Percentiles rank a stretch among this genome's conserved stretches.
Conservation (phyloP, 2,888 invertebrate genomes). For the Agrotis clavis region DNA sequence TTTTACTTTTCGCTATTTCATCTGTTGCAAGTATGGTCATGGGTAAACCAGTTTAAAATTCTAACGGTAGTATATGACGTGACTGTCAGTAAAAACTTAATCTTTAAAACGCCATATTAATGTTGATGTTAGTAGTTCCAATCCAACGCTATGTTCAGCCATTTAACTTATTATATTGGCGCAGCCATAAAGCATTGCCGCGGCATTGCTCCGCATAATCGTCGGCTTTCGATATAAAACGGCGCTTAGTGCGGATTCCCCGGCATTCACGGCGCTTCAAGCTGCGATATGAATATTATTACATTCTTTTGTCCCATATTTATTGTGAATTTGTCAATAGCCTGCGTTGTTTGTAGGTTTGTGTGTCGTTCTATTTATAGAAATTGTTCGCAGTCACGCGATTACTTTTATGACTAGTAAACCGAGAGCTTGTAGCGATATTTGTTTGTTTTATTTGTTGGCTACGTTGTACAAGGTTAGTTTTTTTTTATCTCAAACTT, state of each 20-base stretch:
- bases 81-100: too few species aligned
- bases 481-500: too few species aligned
- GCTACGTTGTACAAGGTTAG: not conserved
- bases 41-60: too few species aligned
- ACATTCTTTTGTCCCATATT: constrained; percentile 55
- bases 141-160: constrained; percentile 15
- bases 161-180: constrained; percentile 46
- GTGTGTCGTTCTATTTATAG: constrained; percentile 21
- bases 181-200: constrained; percentile 52
- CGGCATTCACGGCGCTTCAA: constrained; percentile 53
- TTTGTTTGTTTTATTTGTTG: not conserved
- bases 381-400: constrained; percentile 17
- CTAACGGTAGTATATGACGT: too few species aligned
- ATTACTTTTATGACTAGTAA: not conserved
- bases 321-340: constrained; percentile 48
- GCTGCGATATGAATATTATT: constrained; percentile 64
- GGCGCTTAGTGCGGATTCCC: constrained; percentile 41
- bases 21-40: too few species aligned
- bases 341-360: constrained; percentile 13
- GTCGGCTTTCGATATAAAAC: constrained; percentile 56
- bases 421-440: not conserved
- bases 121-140: not conserved
- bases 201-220: constrained; percentile 52
- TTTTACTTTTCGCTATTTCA: too few species aligned
- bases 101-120: not conserved